Conservation (phyloP, 1,140 invertebrate genomes). For the Drosophila azteca region DNA sequence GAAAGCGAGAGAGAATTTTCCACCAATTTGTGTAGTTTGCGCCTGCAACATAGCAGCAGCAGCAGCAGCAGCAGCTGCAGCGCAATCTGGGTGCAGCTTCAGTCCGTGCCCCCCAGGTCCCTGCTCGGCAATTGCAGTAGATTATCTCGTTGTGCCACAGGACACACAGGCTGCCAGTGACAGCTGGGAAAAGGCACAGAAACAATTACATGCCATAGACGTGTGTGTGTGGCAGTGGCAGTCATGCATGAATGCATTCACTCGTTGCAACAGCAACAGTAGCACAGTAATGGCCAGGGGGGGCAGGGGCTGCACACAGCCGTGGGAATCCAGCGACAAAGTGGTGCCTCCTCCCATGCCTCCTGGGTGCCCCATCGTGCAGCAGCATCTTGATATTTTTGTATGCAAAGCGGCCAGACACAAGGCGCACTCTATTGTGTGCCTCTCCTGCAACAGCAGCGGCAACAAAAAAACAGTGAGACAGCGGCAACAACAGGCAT, state of each 20-base stretch:
- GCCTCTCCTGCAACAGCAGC: slow-evolving; percentile 12
- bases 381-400: slow-evolving; percentile 68
- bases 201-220: slow-evolving; percentile 57
- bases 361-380: slow-evolving; percentile 16
- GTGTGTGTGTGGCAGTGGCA: slow-evolving; percentile 20
- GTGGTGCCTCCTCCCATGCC: neutral
- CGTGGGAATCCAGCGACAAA: slow-evolving; percentile 50
- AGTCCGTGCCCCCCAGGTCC: slow-evolving; percentile 6
- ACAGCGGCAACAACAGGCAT: slow-evolving; percentile 13
- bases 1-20: neutral
- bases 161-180: slow-evolving; percentile 21
- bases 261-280: slow-evolving; percentile 46
- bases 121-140: slow-evolving; percentile 48
- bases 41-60: no score
- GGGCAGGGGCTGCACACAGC: neutral
- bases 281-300: slow-evolving; percentile 20
- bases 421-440: slow-evolving; percentile 34
- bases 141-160: slow-evolving; percentile 52
- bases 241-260: slow-evolving; percentile 56
- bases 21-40: slow-evolving; percentile 62
- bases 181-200: slow-evolving; percentile 62
- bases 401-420: slow-evolving; percentile 25
- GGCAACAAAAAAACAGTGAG: slow-evolving; percentile 5
- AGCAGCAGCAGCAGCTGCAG: slow-evolving; percentile 25
- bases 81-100: slow-evolving; percentile 15